Base-by-base conservation (phyloP, 2,113 vertebrate genomes). In the Silurus meridionalis region DNA sequence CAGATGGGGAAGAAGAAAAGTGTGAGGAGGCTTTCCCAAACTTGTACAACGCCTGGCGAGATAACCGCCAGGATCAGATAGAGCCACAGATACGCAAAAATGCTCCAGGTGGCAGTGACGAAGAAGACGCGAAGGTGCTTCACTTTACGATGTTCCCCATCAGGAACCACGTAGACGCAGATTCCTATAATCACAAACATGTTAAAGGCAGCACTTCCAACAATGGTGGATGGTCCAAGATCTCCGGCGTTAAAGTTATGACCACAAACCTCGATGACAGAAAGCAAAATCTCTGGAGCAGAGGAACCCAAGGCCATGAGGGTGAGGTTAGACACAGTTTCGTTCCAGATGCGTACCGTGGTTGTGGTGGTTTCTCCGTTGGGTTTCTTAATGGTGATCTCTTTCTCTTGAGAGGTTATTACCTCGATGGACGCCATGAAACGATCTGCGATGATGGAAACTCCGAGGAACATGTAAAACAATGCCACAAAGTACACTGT, bases 351-450 rank as follows among this genome's bases (percentile, higher is more conserved):
- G 84, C 98, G 96, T 85, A 99, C 98, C 0, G 98, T 99, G 14
- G 98, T 98, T 89, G 97, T 99, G 89, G 94, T 97, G 83, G 98
- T 99, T 91, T 99, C 98, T 0, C 98, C 98, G 0, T 99, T 99
- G 88, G 97, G 95, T 87, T 98, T 98, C 95, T 99, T 99, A 88
- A 99, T 98, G 74, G 98, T 99, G 90, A 99, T 99, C 92, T 99
- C 98, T 92, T 96, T 95, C 88, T 99, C 98, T 90, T 99, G 98
- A 7, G 98, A 99, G 0, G 98, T 99, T 90, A 99, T 99, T 85
- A 99, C 98, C 92, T 99, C 98, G 15, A 99, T 99, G 0, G 98
- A 99, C 23, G 98, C 98, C 98, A 99, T 99, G 94, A 99, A 99
- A 58, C 98, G 97, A 85, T 99, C 98, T 0, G 98, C 98, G 37